These are phyloP conservation scores for Melieria crassipennis DNA, from an alignment of 2,888 invertebrate genomes.

Conservation along the genomic window DNA sequence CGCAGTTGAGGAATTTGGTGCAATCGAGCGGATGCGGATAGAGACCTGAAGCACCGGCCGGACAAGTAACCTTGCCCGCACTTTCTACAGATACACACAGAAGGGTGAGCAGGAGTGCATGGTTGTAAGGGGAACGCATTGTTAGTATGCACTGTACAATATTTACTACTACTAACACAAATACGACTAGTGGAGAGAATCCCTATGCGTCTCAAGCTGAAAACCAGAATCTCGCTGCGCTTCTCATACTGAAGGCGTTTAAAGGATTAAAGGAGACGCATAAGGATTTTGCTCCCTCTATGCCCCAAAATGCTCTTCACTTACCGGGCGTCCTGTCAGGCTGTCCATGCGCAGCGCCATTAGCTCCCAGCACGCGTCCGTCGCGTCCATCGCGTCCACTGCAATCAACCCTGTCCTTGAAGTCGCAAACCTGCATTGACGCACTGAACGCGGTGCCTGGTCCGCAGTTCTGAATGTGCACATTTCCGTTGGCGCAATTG, in stretches of 20 bases:
- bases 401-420: slow-evolving; percentile 70
- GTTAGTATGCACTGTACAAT: too few relatives aligned
- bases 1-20: slow-evolving; percentile 73
- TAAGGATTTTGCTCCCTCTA: too few relatives aligned
- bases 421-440: slow-evolving; percentile 69
- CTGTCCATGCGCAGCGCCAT: neutral
- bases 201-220: too few relatives aligned
- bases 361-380: neutral
- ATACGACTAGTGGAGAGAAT: too few relatives aligned
- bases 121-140: too few relatives aligned
- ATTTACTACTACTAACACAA: too few relatives aligned
- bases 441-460: slow-evolving; percentile 74
- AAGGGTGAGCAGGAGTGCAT: too few relatives aligned
- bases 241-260: too few relatives aligned
- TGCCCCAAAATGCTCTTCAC: too few relatives aligned
- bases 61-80: slow-evolving; percentile 59
- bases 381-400: slow-evolving; percentile 38
- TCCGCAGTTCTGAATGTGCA: slow-evolving; percentile 71
- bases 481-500: slow-evolving; percentile 71
- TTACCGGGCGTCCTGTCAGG: neutral
- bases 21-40: slow-evolving; percentile 71
- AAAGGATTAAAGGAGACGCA: too few relatives aligned
- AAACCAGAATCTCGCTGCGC: too few relatives aligned
- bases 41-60: slow-evolving; percentile 67
- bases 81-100: too few relatives aligned